These are phyloP conservation scores for Helostoma temminkii DNA, from an alignment of 2,797 vertebrate species.

Conservation along the genomic window DNA sequence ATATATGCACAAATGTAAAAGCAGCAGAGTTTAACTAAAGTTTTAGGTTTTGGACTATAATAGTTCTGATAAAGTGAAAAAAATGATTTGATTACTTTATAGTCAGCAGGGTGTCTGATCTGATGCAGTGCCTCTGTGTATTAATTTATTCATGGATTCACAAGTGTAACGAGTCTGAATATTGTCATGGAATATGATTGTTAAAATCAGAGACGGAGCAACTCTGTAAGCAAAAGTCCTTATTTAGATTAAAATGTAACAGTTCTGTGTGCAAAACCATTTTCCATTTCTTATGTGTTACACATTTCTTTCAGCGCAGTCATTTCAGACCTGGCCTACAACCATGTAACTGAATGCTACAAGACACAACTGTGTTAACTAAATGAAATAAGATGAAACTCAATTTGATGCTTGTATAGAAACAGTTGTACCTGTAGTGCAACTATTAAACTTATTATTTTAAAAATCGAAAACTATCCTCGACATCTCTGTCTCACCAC, in stretches of 20 bases:
- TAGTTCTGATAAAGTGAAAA: neutral
- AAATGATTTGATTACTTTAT: neutral
- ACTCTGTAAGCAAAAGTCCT: neutral
- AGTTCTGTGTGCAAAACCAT: neutral
- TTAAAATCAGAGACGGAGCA: neutral
- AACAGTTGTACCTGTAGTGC: neutral
- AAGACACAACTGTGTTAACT: neutral
- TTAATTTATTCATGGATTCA: slow-evolving; percentile 3
- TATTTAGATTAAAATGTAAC: neutral
- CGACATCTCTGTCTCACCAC: slow-evolving; percentile 8
- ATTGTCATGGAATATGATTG: slow-evolving; percentile 4
- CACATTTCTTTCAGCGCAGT: neutral
- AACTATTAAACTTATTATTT: neutral
- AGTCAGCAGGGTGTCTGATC: neutral
- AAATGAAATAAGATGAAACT: neutral
- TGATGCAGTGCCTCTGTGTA: neutral
- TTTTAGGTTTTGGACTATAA: slow-evolving; percentile 6
- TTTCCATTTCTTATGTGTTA: neutral
- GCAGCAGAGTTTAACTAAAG: neutral
- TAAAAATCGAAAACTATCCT: slow-evolving; percentile 9
- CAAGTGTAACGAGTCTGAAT: too few relatives aligned
- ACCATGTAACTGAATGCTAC: neutral
- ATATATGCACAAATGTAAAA: neutral
- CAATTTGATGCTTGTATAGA: neutral
- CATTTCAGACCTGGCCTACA: neutral